Conservation (phyloP, 2,113 vertebrate genomes). For the Phrynocephalus versicolor region DNA sequence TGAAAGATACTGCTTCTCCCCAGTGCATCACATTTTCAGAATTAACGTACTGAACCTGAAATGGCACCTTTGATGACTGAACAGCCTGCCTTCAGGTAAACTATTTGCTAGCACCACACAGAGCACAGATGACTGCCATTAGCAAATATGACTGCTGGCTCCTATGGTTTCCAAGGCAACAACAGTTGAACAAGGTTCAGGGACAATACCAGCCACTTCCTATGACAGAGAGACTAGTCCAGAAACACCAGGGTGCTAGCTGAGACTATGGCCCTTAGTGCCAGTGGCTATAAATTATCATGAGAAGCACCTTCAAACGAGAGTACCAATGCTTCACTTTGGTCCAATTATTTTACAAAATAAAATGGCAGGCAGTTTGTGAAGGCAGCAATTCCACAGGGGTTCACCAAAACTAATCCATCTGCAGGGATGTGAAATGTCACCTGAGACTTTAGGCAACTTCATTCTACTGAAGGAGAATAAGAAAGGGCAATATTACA, state of each 20-base stretch:
- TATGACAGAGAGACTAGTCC: neutral
- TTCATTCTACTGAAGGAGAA: neutral
- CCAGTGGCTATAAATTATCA: neutral
- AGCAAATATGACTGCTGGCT: neutral
- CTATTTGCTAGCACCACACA: neutral
- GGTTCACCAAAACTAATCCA: neutral
- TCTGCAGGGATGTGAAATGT: neutral
- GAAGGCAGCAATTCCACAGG: neutral
- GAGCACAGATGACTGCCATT: neutral
- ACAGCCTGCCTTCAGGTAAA: neutral
- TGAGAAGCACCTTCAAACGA: neutral
- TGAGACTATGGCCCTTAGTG: neutral
- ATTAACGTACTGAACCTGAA: neutral
- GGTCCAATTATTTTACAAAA: neutral
- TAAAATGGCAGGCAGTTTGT: neutral
- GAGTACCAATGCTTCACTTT: neutral
- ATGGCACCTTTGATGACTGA: neutral
- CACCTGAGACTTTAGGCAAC: too few relatives aligned
- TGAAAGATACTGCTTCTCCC: neutral
- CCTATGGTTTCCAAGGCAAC: constrained; percentile 23
- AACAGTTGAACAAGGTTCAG: neutral
- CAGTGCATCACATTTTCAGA: too few relatives aligned
- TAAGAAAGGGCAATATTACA: neutral
- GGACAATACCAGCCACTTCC: neutral
- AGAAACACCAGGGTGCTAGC: neutral